Evolutionary conservation across 2,113 vertebrate species (phyloP).

Genomic region (Anolis sagrei): DNA sequence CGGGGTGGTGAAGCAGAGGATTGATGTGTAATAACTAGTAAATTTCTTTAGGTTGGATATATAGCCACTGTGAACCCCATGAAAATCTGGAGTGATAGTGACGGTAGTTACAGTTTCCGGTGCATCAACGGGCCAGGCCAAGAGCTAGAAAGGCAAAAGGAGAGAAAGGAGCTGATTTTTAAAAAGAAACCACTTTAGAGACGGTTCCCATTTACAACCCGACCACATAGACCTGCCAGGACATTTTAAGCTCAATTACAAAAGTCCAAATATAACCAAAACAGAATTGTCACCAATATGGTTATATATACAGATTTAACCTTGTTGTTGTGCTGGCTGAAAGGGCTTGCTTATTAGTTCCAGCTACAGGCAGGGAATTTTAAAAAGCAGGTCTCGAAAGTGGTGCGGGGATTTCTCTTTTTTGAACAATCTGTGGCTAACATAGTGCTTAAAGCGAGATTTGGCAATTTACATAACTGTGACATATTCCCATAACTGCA

Average conservation of each 20-base stretch:
- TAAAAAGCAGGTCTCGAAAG: not conserved
- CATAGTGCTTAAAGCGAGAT: conserved; percentile 36
- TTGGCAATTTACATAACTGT: conserved; percentile 26
- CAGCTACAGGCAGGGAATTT: conserved; percentile 10
- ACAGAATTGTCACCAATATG: conserved; percentile 35
- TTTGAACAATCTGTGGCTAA: conserved; percentile 5
- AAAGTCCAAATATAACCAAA: conserved; percentile 30
- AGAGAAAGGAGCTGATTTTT: not conserved
- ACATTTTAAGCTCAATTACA: conserved; percentile 49
- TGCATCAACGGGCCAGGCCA: conserved; percentile 85
- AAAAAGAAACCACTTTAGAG: conserved; percentile 32
- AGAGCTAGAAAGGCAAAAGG: conserved; percentile 71
- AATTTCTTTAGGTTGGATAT: conserved; percentile 90
- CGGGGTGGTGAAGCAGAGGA: conserved; percentile 94
- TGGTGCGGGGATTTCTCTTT: not conserved
- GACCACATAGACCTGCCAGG: conserved; percentile 28
- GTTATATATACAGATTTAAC: conserved; percentile 45
- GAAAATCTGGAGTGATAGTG: conserved; percentile 93
- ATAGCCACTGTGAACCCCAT: conserved; percentile 85
- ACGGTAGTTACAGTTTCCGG: conserved; percentile 79
- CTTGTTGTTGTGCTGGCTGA: conserved; percentile 6
- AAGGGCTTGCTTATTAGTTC: conserved; percentile 19
- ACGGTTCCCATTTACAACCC: conserved; percentile 9
- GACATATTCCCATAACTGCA: conserved; percentile 5
- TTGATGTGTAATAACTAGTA: conserved; percentile 85